A percentile compares a stretch with the other conserved stretches of the same genome.
These are phyloP conservation scores for Heliornis fulica DNA, from an alignment of 2,113 vertebrate species.

Conservation along the genomic window DNA sequence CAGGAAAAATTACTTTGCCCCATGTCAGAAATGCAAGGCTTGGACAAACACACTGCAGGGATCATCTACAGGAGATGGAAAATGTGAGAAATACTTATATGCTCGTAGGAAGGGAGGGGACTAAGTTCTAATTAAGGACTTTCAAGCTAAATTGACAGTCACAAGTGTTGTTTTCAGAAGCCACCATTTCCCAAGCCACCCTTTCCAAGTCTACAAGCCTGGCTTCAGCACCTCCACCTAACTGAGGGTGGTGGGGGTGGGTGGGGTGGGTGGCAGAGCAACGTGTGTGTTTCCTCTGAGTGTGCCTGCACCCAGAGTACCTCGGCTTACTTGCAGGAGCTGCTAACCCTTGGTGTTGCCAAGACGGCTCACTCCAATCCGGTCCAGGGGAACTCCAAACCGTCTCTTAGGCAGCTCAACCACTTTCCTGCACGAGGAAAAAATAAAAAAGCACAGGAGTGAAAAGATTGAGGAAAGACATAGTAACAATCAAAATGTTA, in stretches of 20 bases:
- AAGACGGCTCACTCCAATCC: conserved; percentile 82
- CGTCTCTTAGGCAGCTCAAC: conserved; percentile 77
- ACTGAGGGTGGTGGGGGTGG: too few relatives aligned
- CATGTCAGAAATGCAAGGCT: not conserved
- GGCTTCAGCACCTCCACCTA: not conserved
- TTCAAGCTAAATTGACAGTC: not conserved
- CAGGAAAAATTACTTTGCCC: not conserved
- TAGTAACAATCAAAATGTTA: not conserved
- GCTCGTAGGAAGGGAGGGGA: not conserved
- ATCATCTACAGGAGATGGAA: not conserved
- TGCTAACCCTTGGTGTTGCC: conserved; percentile 80
- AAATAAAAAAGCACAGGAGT: not conserved
- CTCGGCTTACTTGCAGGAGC: conserved; percentile 45
- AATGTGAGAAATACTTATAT: not conserved
- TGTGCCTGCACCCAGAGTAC: not conserved
- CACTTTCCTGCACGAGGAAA: conserved; percentile 72
- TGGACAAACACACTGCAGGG: not conserved
- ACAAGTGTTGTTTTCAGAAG: not conserved
- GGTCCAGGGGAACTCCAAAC: conserved; percentile 82
- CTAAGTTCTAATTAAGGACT: not conserved
- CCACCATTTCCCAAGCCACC: not conserved
- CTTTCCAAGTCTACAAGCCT: not conserved
- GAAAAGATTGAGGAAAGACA: not conserved
- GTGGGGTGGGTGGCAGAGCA: too few relatives aligned
- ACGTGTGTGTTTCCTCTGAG: not conserved